Evolutionary conservation across 2,888 invertebrate genomes (phyloP), one percentile per base, ranked within the genome.

Genomic region (Melanargia galathea): DNA sequence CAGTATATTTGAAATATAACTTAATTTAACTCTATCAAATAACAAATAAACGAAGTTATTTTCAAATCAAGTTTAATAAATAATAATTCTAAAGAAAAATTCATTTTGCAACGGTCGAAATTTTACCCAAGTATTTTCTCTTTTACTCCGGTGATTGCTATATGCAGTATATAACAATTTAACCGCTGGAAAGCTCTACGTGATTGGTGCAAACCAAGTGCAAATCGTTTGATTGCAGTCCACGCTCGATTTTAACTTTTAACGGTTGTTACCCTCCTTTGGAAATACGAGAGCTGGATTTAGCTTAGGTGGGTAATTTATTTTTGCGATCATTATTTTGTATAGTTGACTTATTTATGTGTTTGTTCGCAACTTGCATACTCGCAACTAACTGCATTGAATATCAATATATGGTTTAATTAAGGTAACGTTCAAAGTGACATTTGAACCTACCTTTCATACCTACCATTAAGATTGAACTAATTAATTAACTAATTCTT

Each of bases 161-260:
- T 51, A 40, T 60, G 51, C 60, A 60, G 60, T 60, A 40, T 30
- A 51, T 60, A 60, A 60, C 51, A 40, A 26, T 60, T 51, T 30
- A 51, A 22, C 48, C 46, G 48, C 13, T 40, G 43, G 40, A 26
- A 35, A 26, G 18, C 8, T 26, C 43, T 30, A 38, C 51, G 40
- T 43, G 51, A 43, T 52, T 60, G 51, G 51, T 43, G 43, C 55
- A 40, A 38, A 26, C 52, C 52, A 22, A 52, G 35, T 52, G 43
- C 20, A 30, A 43, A 20, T 11, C 38, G 40, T 40, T 43, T 43
- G 51, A 60, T 60, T 52, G 51, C 60, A 52, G 33, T 52, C 43
- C n/a, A 16, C n/a, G 43, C 30, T 48, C 35, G 58, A 35, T 22
- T 43, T 40, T 45, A 26, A 60, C 30, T 51, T 20, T 43, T 43